Evolutionary conservation across 2,113 vertebrate species (phyloP).

Genomic region (Glaucidium brasilianum): DNA sequence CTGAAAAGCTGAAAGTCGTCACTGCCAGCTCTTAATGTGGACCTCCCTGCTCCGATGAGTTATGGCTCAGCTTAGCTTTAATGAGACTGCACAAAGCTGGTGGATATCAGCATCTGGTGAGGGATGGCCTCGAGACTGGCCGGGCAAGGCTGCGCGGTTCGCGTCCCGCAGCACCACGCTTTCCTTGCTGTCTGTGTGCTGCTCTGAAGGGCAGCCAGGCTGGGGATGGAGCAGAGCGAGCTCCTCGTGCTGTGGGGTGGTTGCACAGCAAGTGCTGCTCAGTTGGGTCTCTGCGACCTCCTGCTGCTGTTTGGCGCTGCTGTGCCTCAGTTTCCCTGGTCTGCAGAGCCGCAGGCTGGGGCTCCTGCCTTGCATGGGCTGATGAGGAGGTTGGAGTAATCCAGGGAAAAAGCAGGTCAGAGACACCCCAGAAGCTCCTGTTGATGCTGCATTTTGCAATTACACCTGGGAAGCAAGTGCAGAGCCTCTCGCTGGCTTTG

Average conservation of each 20-base stretch:
- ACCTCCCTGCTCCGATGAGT: not conserved
- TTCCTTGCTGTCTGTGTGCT: not conserved
- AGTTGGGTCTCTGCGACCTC: not conserved
- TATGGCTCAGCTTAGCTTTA: constrained; percentile 1
- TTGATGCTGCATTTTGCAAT: not conserved
- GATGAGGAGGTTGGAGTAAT: not conserved
- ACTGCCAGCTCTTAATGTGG: not conserved
- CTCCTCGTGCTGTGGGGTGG: accelerated
- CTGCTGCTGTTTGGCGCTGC: not conserved
- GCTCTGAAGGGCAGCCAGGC: not conserved
- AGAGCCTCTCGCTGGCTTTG: not conserved
- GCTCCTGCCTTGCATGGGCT: not conserved
- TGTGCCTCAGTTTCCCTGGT: not conserved
- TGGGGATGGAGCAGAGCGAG: not conserved
- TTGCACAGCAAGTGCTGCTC: not conserved
- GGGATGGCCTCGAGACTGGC: not conserved
- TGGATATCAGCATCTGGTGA: not conserved
- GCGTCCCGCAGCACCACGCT: not conserved
- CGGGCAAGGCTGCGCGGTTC: accelerated
- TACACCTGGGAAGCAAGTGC: not conserved
- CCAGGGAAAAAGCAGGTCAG: not conserved
- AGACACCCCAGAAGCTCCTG: not conserved
- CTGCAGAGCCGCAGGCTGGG: not conserved
- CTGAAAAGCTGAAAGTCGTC: not conserved
- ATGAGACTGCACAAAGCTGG: not conserved